Evolutionary conservation across 2,888 invertebrate genomes (phyloP).

Genomic region (Eristalis intricaria): DNA sequence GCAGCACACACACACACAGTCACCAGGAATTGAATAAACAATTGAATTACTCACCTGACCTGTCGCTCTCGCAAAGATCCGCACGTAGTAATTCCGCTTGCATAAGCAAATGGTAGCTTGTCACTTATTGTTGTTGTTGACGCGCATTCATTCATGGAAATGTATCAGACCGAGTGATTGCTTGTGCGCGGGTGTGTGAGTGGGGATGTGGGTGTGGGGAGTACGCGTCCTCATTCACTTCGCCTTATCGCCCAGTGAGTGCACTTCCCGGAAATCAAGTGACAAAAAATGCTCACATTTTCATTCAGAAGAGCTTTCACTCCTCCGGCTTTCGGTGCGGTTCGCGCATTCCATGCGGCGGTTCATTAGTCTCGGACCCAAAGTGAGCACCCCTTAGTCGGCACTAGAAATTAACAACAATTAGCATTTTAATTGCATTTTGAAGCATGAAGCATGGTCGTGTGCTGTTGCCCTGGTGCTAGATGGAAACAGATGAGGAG

Average conservation of each 20-base stretch:
- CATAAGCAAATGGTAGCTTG: not conserved
- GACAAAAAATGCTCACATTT: slow-evolving; percentile 5
- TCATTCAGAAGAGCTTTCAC: not conserved
- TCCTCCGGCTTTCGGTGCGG: not conserved
- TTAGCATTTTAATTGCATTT: slow-evolving; percentile 34
- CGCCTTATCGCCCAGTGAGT: slow-evolving; percentile 1
- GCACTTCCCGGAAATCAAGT: slow-evolving; percentile 24
- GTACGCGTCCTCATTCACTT: not conserved
- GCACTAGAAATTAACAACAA: slow-evolving; percentile 14
- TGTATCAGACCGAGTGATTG: not conserved
- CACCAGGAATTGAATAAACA: not conserved
- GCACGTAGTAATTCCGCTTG: not conserved
- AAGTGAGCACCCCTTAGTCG: not conserved
- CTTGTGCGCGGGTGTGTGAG: too few species aligned
- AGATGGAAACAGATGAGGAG: not conserved
- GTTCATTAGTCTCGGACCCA: slow-evolving; percentile 1
- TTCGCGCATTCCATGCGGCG: not conserved
- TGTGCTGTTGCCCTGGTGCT: not conserved
- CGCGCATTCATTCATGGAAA: not conserved
- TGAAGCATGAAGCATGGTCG: not conserved
- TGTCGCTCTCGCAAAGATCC: not conserved
- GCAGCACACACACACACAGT: too few species aligned
- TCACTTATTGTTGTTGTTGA: not conserved
- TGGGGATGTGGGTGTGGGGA: too few species aligned
- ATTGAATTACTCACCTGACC: not conserved